Evolutionary conservation across 2,888 invertebrate genomes (phyloP).

Genomic region (Arctia plantaginis): DNA sequence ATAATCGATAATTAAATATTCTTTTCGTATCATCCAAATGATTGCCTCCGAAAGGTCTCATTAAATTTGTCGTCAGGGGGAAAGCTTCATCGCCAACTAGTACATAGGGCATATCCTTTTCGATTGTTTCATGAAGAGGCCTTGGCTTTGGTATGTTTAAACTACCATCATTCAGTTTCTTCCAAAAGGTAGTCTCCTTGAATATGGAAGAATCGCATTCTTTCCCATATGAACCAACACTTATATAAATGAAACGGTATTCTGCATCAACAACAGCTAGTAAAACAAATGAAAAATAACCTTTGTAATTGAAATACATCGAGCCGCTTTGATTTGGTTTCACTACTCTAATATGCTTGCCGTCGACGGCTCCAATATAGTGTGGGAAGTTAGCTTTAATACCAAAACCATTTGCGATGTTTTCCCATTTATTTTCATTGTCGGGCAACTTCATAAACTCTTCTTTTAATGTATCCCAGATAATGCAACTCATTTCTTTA

Average conservation of each 20-base stretch:
- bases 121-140: slow-evolving; percentile 29
- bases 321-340: no score
- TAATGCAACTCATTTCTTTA: no score
- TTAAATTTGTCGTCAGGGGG: slow-evolving; percentile 32
- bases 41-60: slow-evolving; percentile 36
- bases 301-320: slow-evolving; percentile 37
- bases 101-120: slow-evolving; percentile 18
- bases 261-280: slow-evolving; percentile 34
- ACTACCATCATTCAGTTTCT: slow-evolving; percentile 22
- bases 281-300: slow-evolving; percentile 18
- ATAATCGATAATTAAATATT: slow-evolving; percentile 46
- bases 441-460: no score
- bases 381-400: no score
- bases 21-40: slow-evolving; percentile 34
- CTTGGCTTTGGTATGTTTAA: slow-evolving; percentile 33
- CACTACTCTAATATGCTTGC: no score
- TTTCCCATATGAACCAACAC: slow-evolving; percentile 41
- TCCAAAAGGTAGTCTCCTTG: slow-evolving; percentile 30
- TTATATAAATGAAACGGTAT: slow-evolving; percentile 36
- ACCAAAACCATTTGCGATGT: no score
- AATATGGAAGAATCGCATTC: slow-evolving; percentile 31
- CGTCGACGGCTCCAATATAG: no score
- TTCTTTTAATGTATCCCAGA: no score
- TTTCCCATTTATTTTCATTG: no score
- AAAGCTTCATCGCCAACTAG: slow-evolving; percentile 36